Conservation (phyloP, 2,797 vertebrate genomes). For the Cossypha heuglini region DNA sequence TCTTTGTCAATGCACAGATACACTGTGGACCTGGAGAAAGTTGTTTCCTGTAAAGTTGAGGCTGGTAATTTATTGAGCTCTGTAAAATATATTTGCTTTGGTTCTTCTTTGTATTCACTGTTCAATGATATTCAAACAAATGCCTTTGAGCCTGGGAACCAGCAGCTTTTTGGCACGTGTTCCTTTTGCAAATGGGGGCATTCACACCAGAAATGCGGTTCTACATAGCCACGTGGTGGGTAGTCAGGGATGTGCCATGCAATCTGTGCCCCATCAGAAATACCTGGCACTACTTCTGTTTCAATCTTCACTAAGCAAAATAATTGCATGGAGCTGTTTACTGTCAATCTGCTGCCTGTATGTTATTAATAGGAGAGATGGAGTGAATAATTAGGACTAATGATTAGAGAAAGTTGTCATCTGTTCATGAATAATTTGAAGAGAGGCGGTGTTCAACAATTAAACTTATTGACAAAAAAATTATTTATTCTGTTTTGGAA, state of each 20-base stretch:
- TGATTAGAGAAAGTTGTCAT: conserved; percentile 47
- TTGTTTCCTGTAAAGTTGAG: neutral
- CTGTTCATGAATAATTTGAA: conserved; percentile 7
- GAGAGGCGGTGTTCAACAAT: neutral
- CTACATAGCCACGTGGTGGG: neutral
- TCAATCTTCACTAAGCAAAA: conserved; percentile 4
- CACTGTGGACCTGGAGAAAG: neutral
- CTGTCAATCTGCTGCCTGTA: conserved; percentile 9
- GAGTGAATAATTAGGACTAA: conserved; percentile 57
- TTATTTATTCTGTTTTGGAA: neutral
- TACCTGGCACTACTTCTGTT: conserved; percentile 20
- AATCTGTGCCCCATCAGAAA: conserved; percentile 20
- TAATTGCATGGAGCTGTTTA: conserved; percentile 47
- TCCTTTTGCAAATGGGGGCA: neutral
- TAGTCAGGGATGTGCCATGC: neutral
- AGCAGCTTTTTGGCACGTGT: conserved; percentile 23
- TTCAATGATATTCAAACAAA: conserved; percentile 38
- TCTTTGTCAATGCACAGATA: neutral
- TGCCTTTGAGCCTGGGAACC: conserved; percentile 52
- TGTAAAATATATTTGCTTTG: neutral
- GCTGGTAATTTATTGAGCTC: neutral
- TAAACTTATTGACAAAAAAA: conserved; percentile 26
- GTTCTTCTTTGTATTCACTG: conserved; percentile 24
- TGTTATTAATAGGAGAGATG: conserved; percentile 51
- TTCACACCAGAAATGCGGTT: neutral